A percentile compares a stretch with the other conserved stretches of the same genome.
phyloP scores from a whole-genome alignment of 2,888 invertebrate species.

The Apotomis capreana region DNA sequence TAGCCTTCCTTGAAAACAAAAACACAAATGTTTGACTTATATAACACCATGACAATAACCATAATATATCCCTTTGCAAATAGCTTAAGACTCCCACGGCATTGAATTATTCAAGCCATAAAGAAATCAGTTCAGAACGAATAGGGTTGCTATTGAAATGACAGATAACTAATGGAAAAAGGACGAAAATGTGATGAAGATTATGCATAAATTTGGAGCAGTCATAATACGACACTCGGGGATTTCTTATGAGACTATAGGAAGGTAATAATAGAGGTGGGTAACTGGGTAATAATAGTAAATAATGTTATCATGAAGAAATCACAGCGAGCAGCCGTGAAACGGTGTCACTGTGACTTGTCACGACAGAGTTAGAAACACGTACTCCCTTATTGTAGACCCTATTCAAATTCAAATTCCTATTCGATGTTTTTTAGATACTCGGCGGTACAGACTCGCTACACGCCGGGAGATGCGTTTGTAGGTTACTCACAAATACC shows the following conservation, averaged over 20 bases:
- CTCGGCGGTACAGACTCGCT: too few species aligned
- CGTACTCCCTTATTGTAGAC: too few species aligned
- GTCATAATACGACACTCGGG: slow-evolving; percentile 5
- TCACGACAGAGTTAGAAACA: too few species aligned
- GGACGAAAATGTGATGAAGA: slow-evolving; percentile 1
- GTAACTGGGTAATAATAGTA: too few species aligned
- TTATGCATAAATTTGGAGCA: slow-evolving; percentile 5
- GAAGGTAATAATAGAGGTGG: background rate
- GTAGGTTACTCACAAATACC: too few species aligned
- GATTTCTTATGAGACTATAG: slow-evolving; percentile 4
- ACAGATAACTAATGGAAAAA: slow-evolving; percentile 3
- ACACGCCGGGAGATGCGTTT: too few species aligned
- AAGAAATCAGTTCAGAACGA: background rate
- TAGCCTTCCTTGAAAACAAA: too few species aligned
- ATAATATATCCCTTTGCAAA: background rate
- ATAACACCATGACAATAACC: background rate
- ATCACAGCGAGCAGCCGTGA: too few species aligned
- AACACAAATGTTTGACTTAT: background rate
- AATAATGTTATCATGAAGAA: too few species aligned
- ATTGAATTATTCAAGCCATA: background rate
- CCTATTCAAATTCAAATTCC: too few species aligned
- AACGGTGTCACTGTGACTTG: too few species aligned
- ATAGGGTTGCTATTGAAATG: background rate
- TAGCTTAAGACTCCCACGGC: background rate
- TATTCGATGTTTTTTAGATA: too few species aligned